These are phyloP conservation scores for Petrophora chlorosata DNA, from an alignment of 2,888 invertebrate species.

Conservation along the genomic window DNA sequence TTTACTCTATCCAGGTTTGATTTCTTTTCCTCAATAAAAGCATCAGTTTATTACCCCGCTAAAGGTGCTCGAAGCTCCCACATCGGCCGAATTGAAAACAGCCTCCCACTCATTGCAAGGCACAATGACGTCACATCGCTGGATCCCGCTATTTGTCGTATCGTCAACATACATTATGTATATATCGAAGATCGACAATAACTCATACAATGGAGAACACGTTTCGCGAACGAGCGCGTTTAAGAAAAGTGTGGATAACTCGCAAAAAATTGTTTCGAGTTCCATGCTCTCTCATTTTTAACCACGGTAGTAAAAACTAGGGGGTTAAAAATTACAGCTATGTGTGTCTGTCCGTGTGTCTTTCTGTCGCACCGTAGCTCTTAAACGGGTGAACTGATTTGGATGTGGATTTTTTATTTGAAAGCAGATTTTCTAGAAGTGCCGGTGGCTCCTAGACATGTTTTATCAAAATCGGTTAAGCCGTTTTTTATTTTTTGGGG, in stretches of 20 bases:
- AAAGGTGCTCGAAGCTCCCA: conserved; percentile 2
- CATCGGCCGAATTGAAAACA: conserved; percentile 8
- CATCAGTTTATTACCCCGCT: neutral
- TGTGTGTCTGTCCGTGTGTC: no score
- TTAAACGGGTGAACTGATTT: no score
- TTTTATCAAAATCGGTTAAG: no score
- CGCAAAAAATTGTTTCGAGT: neutral
- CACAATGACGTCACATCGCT: conserved; percentile 27
- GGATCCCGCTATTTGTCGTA: conserved; percentile 30
- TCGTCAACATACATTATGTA: conserved; percentile 30
- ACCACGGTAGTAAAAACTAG: no score
- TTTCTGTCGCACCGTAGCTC: no score
- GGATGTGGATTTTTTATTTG: no score
- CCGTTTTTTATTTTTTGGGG: no score
- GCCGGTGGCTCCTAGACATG: no score
- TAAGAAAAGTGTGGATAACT: conserved; percentile 14
- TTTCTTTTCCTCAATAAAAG: conserved; percentile 7
- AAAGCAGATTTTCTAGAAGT: no score
- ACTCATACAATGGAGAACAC: conserved; percentile 34
- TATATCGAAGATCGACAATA: conserved; percentile 41
- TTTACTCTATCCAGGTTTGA: neutral
- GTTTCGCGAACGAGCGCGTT: conserved; percentile 4
- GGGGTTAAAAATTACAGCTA: no score
- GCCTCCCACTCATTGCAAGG: conserved; percentile 6
- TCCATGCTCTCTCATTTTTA: no score